Conservation (phyloP, 2,113 vertebrate genomes). For the Salvelinus namaycush region DNA sequence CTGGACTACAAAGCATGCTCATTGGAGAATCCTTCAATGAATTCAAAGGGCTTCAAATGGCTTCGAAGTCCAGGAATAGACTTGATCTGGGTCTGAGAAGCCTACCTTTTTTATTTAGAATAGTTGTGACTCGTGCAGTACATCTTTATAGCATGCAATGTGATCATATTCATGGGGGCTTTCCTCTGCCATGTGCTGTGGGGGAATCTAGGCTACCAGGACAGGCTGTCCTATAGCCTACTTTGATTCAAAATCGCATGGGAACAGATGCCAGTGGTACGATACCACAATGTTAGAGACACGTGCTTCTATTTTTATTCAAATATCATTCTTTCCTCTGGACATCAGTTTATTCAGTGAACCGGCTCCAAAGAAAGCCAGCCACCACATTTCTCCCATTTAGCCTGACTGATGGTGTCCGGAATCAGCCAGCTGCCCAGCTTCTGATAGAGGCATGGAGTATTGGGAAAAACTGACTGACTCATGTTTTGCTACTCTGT, state of each 20-base stretch:
- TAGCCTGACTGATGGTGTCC: conserved; percentile 27
- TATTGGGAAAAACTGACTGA: conserved; percentile 9
- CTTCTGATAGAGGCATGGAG: conserved; percentile 33
- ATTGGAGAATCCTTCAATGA: too few species aligned
- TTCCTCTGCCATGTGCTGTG: conserved; percentile 13
- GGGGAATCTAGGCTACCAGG: conserved; percentile 1
- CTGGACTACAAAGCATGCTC: too few species aligned
- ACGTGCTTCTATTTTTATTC: conserved; percentile 24
- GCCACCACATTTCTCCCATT: conserved; percentile 39
- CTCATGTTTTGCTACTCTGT: not conserved
- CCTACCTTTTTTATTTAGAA: too few species aligned
- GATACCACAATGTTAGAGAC: conserved; percentile 38
- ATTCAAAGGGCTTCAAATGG: too few species aligned
- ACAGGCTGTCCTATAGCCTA: not conserved
- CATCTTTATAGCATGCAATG: too few species aligned
- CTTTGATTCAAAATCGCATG: conserved; percentile 11
- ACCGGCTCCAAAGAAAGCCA: conserved; percentile 24
- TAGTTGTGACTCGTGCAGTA: too few species aligned
- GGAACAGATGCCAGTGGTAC: conserved; percentile 12
- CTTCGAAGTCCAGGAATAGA: too few species aligned
- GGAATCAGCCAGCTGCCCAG: conserved; percentile 10
- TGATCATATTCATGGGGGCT: not conserved
- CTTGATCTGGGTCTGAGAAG: too few species aligned
- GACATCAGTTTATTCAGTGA: conserved; percentile 20
- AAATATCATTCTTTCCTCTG: conserved; percentile 41